These are phyloP conservation scores for Choloepus hoffmanni DNA, from an alignment of 2,113 vertebrate species.

Conservation along the genomic window DNA sequence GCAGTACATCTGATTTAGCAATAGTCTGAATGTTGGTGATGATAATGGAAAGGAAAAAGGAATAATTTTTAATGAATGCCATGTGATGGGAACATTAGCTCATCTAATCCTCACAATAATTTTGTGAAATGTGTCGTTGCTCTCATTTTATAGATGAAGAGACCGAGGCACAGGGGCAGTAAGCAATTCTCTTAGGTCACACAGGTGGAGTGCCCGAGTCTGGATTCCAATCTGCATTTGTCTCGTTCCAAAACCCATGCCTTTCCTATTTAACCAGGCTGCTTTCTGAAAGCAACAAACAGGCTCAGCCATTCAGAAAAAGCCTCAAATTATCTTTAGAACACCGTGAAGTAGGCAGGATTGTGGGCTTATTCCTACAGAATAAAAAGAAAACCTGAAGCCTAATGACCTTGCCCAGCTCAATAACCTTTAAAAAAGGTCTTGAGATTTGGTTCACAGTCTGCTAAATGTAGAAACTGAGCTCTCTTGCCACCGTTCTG, in stretches of 20 bases:
- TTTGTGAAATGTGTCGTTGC: background rate
- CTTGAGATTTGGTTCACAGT: background rate
- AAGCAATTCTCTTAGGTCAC: background rate
- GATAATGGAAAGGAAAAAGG: background rate
- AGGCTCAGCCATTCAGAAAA: background rate
- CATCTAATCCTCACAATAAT: background rate
- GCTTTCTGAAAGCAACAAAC: background rate
- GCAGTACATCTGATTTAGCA: background rate
- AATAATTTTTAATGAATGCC: background rate
- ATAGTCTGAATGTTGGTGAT: background rate
- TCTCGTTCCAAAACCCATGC: background rate
- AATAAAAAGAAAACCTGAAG: background rate
- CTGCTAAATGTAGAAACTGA: background rate
- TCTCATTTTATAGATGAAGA: background rate
- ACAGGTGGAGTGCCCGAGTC: background rate
- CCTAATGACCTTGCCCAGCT: background rate
- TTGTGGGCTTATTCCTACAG: background rate
- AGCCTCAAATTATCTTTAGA: background rate
- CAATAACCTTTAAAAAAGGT: background rate
- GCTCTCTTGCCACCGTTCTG: background rate
- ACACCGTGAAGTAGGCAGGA: background rate
- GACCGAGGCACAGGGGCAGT: background rate
- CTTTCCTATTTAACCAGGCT: background rate
- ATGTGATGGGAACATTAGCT: background rate
- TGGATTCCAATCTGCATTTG: background rate